These are phyloP conservation scores for Tipula lateralis DNA, from an alignment of 2,888 invertebrate species.

Conservation along the genomic window DNA sequence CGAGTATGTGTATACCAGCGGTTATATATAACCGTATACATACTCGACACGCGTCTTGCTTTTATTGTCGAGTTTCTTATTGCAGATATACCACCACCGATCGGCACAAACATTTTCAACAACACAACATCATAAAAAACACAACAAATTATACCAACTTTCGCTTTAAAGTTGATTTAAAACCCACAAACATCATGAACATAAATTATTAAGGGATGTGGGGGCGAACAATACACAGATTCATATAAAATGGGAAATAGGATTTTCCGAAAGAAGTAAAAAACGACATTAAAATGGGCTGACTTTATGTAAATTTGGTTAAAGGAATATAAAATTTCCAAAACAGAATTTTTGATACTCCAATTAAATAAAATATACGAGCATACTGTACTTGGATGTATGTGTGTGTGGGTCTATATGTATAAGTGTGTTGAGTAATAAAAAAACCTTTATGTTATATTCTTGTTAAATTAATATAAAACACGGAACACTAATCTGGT, in stretches of 20 bases:
- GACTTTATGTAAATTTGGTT: neutral
- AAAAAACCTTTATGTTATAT: no score
- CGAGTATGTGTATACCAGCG: neutral
- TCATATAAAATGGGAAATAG: neutral
- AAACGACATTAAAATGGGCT: slow-evolving; percentile 11
- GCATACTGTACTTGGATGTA: neutral
- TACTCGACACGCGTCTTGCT: neutral
- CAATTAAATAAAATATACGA: no score
- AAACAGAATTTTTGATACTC: slow-evolving; percentile 11
- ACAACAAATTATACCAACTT: neutral
- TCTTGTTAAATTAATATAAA: no score
- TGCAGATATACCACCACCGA: neutral
- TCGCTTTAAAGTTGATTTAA: neutral
- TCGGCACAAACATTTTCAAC: neutral
- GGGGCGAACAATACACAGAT: neutral
- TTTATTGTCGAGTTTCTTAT: neutral
- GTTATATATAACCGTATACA: neutral
- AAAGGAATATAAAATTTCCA: neutral
- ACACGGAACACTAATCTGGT: no score
- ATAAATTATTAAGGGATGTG: neutral
- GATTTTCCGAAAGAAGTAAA: neutral
- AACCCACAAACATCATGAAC: slow-evolving; percentile 1
- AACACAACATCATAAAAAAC: neutral
- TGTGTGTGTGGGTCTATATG: no score
- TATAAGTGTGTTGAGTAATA: no score